Conservation (phyloP, 2,113 vertebrate species). For the Elachura formosa region DNA sequence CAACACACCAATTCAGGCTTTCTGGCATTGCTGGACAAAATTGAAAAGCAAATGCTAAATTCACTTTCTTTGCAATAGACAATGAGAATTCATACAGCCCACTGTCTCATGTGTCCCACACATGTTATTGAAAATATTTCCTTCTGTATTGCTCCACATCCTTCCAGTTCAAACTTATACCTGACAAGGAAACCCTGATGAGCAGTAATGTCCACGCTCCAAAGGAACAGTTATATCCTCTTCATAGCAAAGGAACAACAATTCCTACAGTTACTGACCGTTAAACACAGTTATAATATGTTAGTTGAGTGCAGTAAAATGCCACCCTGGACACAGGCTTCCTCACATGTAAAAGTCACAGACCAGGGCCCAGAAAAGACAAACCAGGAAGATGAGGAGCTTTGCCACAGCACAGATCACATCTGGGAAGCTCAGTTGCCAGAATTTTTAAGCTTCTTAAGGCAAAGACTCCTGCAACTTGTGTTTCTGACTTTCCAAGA, state of each 20-base stretch:
- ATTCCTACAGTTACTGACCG: not conserved
- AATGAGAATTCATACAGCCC: not conserved
- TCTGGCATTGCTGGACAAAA: slow-evolving; percentile 71
- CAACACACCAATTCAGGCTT: slow-evolving; percentile 85
- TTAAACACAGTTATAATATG: not conserved
- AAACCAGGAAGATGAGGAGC: not conserved
- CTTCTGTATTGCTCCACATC: not conserved
- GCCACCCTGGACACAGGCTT: not conserved
- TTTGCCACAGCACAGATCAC: not conserved
- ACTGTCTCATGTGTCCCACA: not conserved
- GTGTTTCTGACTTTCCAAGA: not conserved
- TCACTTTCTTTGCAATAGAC: not conserved
- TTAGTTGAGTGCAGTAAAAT: not conserved
- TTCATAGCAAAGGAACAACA: not conserved
- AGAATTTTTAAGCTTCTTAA: not conserved
- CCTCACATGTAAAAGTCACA: not conserved
- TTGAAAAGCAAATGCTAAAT: not conserved
- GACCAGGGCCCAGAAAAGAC: not conserved
- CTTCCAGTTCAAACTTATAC: not conserved
- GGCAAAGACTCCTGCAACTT: not conserved
- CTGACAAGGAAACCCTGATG: not conserved
- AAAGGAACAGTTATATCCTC: too few relatives aligned
- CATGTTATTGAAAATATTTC: not conserved
- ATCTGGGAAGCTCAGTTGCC: not conserved
- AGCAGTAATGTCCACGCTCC: not conserved